Evolutionary conservation across 1,140 invertebrate genomes (phyloP).

Genomic region (Drosophila funebris): DNA sequence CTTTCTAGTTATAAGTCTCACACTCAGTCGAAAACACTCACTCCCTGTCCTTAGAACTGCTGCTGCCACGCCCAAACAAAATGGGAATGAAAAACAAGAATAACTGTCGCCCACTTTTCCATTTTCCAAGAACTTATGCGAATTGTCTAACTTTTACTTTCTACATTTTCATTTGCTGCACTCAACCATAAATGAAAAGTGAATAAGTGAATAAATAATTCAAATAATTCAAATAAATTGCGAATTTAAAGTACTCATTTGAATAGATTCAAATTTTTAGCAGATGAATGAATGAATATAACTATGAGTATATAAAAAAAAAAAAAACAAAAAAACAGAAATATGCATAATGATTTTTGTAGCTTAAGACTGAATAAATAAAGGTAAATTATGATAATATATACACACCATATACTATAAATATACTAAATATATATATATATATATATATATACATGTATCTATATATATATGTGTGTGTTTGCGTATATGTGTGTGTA

Average conservation of each 20-base stretch:
- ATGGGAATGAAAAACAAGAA: neutral
- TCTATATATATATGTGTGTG: constrained; percentile 15
- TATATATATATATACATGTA: constrained; percentile 20
- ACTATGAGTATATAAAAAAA: neutral
- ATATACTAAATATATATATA: constrained; percentile 24
- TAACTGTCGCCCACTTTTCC: constrained; percentile 43
- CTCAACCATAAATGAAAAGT: constrained; percentile 21
- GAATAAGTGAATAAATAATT: constrained; percentile 32
- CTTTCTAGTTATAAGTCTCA: constrained; percentile 62
- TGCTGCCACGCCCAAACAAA: constrained; percentile 30
- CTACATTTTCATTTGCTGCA: constrained; percentile 50
- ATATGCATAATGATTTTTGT: constrained; percentile 82
- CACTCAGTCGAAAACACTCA: constrained; percentile 2
- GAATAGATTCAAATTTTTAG: constrained; percentile 71
- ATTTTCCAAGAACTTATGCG: neutral
- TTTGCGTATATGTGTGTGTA: constrained; percentile 18
- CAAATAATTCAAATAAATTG: constrained; percentile 61
- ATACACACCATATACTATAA: constrained; percentile 42
- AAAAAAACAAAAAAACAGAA: constrained; percentile 58
- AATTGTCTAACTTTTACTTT: constrained; percentile 12
- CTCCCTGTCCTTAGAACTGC: constrained; percentile 21
- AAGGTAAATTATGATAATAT: constrained; percentile 78
- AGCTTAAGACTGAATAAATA: constrained; percentile 82
- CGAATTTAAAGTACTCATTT: constrained; percentile 77
- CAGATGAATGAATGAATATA: constrained; percentile 16